These are phyloP conservation scores for Philypnodon macrostomus DNA, from an alignment of 2,797 vertebrate species.

Conservation along the genomic window DNA sequence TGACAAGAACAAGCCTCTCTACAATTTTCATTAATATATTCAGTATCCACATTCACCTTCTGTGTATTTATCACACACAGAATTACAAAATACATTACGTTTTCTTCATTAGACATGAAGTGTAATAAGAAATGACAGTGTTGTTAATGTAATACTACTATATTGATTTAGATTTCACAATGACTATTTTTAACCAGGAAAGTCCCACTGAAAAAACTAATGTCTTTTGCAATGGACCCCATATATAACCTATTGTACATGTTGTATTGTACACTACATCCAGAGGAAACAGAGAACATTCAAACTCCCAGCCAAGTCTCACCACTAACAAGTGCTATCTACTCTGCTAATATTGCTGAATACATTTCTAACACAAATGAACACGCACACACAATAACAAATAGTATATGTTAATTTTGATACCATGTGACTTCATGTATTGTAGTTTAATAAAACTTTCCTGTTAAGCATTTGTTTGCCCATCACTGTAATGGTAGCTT, in stretches of 20 bases:
- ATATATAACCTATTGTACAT: not conserved
- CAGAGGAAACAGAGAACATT: not conserved
- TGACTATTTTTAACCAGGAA: not conserved
- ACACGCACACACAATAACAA: no score
- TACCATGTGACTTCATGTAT: no score
- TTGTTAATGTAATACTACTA: no score
- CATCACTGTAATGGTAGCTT: not conserved
- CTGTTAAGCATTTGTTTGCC: not conserved
- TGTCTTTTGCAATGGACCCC: conserved; percentile 2
- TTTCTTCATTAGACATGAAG: no score
- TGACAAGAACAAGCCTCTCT: conserved; percentile 29
- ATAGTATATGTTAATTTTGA: no score
- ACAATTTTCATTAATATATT: conserved; percentile 20
- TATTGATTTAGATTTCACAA: no score
- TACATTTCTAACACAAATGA: no score
- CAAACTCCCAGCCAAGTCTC: not conserved
- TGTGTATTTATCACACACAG: no score
- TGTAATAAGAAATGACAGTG: no score
- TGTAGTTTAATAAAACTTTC: not conserved
- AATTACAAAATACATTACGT: no score
- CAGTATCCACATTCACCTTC: not conserved
- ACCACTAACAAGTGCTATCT: no score
- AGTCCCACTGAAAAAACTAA: not conserved
- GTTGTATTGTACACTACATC: not conserved
- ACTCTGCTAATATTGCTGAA: no score